Percentiles rank a stretch among this genome's conserved stretches.
phyloP scores from a whole-genome alignment of 2,113 vertebrate species.

The Corydoras maculifer region DNA sequence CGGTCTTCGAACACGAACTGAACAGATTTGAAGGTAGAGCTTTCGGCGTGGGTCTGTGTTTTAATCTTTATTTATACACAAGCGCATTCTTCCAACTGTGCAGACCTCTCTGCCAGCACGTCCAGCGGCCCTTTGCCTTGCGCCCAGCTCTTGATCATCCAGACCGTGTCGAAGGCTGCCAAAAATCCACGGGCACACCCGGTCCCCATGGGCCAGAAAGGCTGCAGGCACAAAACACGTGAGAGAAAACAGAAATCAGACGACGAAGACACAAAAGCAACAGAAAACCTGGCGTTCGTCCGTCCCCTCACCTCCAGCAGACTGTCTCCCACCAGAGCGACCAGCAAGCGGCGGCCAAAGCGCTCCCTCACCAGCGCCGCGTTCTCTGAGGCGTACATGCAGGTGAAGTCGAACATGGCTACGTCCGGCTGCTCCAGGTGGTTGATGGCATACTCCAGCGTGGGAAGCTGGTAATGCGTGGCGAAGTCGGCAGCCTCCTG shows the following conservation, averaged over 20 bases:
- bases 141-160: slow-evolving; percentile 94
- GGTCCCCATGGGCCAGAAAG: slow-evolving; percentile 91
- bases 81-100: neutral
- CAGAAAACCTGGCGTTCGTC: neutral
- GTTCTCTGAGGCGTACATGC: slow-evolving; percentile 94
- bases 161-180: slow-evolving; percentile 88
- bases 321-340: slow-evolving; percentile 91
- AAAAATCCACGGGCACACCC: slow-evolving; percentile 93
- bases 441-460: slow-evolving; percentile 89
- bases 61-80: neutral
- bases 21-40: slow-evolving; percentile 10
- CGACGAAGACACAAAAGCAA: neutral
- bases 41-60: neutral
- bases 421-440: slow-evolving; percentile 89
- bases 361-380: slow-evolving; percentile 85
- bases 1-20: neutral
- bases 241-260: neutral
- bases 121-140: slow-evolving; percentile 76
- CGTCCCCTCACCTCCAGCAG: slow-evolving; percentile 78
- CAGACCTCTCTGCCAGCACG: slow-evolving; percentile 87
- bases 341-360: slow-evolving; percentile 80
- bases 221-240: neutral
- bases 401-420: slow-evolving; percentile 98
- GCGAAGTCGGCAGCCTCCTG: slow-evolving; percentile 93
- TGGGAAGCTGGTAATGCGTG: slow-evolving; percentile 92